These are phyloP conservation scores for Archivesica marissinica DNA, from an alignment of 1,140 invertebrate species.

Conservation along the genomic window DNA sequence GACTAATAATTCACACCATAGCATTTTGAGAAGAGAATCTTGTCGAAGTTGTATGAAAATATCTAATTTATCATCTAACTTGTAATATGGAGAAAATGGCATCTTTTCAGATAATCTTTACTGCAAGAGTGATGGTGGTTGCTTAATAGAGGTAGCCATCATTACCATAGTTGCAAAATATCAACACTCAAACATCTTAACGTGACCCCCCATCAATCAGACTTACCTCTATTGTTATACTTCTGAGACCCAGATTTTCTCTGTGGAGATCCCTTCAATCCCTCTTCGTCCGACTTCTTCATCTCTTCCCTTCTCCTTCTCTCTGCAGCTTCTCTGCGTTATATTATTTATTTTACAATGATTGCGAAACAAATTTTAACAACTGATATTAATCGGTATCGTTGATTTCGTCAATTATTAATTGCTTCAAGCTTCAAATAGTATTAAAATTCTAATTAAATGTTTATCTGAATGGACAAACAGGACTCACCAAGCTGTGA, in stretches of 20 bases:
- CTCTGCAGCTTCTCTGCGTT: conserved; percentile 14
- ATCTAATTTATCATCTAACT: not conserved
- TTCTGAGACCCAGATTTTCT: not conserved
- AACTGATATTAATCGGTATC: not conserved
- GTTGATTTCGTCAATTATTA: not conserved
- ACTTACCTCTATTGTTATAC: conserved; percentile 5
- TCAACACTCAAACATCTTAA: not conserved
- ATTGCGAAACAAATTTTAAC: too few species aligned
- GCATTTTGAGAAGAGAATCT: too few species aligned
- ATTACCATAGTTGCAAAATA: not conserved
- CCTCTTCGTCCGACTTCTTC: not conserved
- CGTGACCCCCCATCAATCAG: not conserved
- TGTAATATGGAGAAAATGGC: not conserved
- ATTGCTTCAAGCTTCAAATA: not conserved
- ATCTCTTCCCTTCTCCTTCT: conserved; percentile 29
- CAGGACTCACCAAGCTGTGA: not conserved
- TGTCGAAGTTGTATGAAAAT: too few species aligned
- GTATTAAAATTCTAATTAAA: not conserved
- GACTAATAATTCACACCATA: not conserved
- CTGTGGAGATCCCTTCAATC: not conserved
- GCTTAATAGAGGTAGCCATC: not conserved
- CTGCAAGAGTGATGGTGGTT: not conserved
- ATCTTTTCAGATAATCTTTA: not conserved
- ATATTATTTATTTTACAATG: not conserved
- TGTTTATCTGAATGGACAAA: not conserved